phyloP scores from a whole-genome alignment of 35 echinoderm and acorn worm genomes.

The Chiridota heheva region DNA sequence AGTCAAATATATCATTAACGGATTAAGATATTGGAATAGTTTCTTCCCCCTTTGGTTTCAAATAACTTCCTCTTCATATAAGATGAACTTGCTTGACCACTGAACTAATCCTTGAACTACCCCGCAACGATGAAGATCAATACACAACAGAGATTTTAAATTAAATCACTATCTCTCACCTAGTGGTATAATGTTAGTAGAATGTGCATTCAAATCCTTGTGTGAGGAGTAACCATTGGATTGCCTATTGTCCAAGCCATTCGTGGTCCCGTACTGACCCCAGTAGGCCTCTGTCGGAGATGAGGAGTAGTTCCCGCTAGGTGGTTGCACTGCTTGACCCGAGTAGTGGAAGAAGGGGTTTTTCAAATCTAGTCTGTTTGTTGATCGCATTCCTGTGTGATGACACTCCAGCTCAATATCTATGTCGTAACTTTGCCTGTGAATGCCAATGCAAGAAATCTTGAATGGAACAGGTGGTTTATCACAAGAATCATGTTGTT shows the following conservation, averaged over 20 bases:
- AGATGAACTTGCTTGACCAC: background rate
- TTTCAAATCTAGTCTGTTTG: constrained; percentile 95
- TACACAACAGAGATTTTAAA: background rate
- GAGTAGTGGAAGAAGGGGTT: constrained; percentile 99
- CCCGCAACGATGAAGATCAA: too few relatives aligned
- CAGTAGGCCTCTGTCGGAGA: constrained; percentile 93
- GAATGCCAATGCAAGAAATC: constrained; percentile 1
- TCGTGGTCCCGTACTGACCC: constrained; percentile 41
- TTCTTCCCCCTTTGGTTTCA: background rate
- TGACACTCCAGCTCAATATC: constrained; percentile 84
- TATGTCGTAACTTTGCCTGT: constrained; percentile 98
- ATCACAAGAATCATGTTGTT: too few relatives aligned
- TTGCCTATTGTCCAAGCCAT: constrained; percentile 34
- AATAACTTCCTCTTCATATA: background rate
- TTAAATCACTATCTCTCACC: constrained; percentile 41
- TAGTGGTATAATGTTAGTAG: constrained; percentile 88
- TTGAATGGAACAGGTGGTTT: too few relatives aligned
- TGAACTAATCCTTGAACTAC: background rate
- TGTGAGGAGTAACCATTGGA: constrained; percentile 34
- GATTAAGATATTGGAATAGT: too few relatives aligned
- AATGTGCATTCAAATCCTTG: constrained; percentile 49
- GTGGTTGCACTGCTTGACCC: constrained; percentile 66
- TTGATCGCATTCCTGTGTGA: constrained; percentile 68
- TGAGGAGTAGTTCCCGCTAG: constrained; percentile 42
- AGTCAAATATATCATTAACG: too few relatives aligned